Base-by-base conservation (phyloP, 2,888 invertebrate genomes). In the Dynastes grantii region DNA sequence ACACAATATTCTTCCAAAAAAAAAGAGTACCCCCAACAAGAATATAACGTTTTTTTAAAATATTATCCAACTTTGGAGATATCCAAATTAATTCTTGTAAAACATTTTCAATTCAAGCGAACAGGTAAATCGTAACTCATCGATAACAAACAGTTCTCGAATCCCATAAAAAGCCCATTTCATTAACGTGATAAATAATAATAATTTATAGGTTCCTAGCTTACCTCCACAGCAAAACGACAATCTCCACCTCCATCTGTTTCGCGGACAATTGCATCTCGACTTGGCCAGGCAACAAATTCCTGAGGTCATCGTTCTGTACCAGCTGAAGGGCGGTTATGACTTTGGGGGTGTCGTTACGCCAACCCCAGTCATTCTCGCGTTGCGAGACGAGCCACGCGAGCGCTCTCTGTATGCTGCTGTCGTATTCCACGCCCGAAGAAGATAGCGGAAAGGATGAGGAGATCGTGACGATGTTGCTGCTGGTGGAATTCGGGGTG, bases 191-290 rank as follows among this genome's bases (percentile, higher is more conserved):
- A 37, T 37, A 37, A 37, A 37, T 37, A 37, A 37, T 37, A 37
- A 37, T 5, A 5, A 37, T 37, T 37, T 37, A 5, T 5, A 11
- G 45, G 11, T 45, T 45, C 45, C 45, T 8, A 2, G 1, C 45
- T 90, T 89, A 95, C 93, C 95, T 93, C 91, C 96, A 96, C 83
- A 97, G 91, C 89, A 95, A 92, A 75, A 96, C 92, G 71, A 96
- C 91, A 79, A 96, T 94, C 86, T 97, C 96, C 73, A 97, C 92
- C 88, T 97, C 96, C 93, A 97, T 93, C 88, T 96, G 96, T 86
- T 97, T 97, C 45, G 94, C 93, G 22, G 95, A 95, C 70, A 97
- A 91, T 87, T 94, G 94, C 89, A 94, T 91, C 86, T 94, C 94
- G 79, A 94, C 87, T 1, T 92, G 91, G 79, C 92, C 91, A 76